These are phyloP conservation scores for Eulithis testata DNA, from an alignment of 2,888 invertebrate genomes.

Conservation along the genomic window DNA sequence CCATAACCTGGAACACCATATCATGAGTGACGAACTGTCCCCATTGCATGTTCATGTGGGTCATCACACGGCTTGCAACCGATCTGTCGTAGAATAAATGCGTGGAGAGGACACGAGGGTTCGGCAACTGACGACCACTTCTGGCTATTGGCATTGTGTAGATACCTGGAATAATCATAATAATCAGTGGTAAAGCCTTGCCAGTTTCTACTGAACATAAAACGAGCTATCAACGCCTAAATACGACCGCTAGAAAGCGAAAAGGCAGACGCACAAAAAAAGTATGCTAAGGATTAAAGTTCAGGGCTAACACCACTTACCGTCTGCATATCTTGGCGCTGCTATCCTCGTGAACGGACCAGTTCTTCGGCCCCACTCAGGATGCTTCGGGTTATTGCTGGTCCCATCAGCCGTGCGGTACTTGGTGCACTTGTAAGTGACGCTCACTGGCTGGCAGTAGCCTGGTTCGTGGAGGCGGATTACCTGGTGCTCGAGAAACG, in stretches of 20 bases:
- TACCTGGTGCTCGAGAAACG: constrained; percentile 73
- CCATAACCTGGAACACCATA: constrained; percentile 86
- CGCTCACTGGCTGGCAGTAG: constrained; percentile 61
- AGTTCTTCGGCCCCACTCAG: constrained; percentile 87
- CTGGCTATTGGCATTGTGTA: constrained; percentile 81
- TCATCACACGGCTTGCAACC: constrained; percentile 79
- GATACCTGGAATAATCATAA: constrained; percentile 58
- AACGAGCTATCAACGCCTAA: too few species aligned
- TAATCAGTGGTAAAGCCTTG: too few species aligned
- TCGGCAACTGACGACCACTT: constrained; percentile 85
- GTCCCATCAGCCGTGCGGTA: constrained; percentile 91
- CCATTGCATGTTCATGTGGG: constrained; percentile 88
- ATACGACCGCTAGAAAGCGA: too few species aligned
- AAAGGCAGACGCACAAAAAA: too few species aligned
- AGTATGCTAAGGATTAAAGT: too few species aligned
- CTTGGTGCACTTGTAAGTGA: constrained; percentile 55
- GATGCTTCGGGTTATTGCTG: constrained; percentile 89
- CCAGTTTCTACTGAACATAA: too few species aligned
- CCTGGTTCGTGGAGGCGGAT: constrained; percentile 59
- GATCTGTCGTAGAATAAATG: constrained; percentile 83
- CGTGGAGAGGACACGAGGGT: constrained; percentile 86
- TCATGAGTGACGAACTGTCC: constrained; percentile 90
- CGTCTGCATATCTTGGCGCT: constrained; percentile 86
- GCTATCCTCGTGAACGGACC: constrained; percentile 85
- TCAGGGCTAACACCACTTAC: constrained; percentile 61